A percentile compares a stretch with the other conserved stretches of the same genome.
Conservation (phyloP, 2,113 vertebrate species). For the Rhineura floridana region DNA sequence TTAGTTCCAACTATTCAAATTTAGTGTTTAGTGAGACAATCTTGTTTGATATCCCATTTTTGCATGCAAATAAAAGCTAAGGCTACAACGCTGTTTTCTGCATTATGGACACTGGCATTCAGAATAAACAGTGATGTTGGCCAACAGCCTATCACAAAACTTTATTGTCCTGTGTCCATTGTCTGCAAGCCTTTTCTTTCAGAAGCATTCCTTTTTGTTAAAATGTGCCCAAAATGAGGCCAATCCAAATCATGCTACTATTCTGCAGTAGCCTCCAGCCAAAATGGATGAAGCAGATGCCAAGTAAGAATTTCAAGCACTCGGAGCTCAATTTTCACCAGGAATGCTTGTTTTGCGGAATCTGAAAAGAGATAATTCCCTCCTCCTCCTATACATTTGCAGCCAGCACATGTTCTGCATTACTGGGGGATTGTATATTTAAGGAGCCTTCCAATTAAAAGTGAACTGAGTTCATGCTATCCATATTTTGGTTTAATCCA, state of each 20-base stretch:
- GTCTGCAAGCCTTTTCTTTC: not conserved
- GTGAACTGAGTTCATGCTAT: not conserved
- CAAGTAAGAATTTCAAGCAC: not conserved
- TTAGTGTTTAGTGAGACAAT: not conserved
- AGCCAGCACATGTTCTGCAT: rapidly evolving
- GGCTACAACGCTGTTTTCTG: rapidly evolving
- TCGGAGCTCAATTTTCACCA: not conserved
- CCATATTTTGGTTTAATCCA: not conserved
- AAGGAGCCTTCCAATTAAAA: constrained; percentile 3
- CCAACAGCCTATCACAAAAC: not conserved
- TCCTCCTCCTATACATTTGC: rapidly evolving
- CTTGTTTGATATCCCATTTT: rapidly evolving
- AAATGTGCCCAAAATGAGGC: not conserved
- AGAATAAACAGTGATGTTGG: not conserved
- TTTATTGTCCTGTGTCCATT: not conserved
- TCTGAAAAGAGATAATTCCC: not conserved
- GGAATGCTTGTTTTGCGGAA: not conserved
- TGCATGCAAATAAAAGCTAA: not conserved
- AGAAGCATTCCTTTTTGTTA: not conserved
- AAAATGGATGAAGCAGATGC: not conserved
- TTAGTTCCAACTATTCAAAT: not conserved
- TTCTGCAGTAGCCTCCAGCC: not conserved
- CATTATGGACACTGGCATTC: not conserved
- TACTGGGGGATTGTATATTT: constrained; percentile 10
- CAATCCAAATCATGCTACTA: not conserved